These are phyloP conservation scores for Muscidifurax raptorellus DNA, from an alignment of 1,140 invertebrate species.

Conservation along the genomic window DNA sequence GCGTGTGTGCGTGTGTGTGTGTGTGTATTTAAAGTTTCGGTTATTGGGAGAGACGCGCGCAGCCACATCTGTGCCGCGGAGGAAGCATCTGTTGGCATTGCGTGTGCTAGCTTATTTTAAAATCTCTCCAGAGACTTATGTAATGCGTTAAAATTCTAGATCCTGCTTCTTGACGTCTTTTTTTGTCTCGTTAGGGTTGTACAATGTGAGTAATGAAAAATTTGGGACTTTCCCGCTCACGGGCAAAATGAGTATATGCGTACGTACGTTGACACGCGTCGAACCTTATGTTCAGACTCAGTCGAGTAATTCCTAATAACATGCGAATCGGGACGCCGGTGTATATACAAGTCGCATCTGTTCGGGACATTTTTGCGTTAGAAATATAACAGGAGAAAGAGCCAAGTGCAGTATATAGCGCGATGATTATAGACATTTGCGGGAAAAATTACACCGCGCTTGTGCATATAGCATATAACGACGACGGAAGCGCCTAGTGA, in stretches of 20 bases:
- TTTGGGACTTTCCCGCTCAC: too few species aligned
- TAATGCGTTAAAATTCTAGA: neutral
- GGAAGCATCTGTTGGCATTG: neutral
- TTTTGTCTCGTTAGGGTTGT: too few species aligned
- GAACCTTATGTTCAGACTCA: too few species aligned
- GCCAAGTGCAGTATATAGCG: neutral
- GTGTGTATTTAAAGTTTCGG: neutral
- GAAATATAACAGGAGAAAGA: neutral
- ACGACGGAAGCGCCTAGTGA: neutral
- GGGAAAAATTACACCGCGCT: neutral
- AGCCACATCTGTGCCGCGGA: neutral
- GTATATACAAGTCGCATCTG: conserved; percentile 2
- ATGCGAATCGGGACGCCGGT: neutral
- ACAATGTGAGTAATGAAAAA: too few species aligned
- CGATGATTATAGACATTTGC: conserved; percentile 2
- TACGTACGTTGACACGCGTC: conserved; percentile 5
- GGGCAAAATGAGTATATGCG: too few species aligned
- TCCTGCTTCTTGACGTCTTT: too few species aligned
- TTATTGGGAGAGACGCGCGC: neutral
- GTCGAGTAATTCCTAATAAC: neutral
- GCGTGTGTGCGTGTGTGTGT: too few species aligned
- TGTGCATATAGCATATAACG: neutral
- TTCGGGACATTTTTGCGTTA: neutral
- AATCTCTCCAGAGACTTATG: neutral
- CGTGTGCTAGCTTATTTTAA: neutral